Conservation (phyloP, 1,140 invertebrate species). For the Radopholus similis region DNA sequence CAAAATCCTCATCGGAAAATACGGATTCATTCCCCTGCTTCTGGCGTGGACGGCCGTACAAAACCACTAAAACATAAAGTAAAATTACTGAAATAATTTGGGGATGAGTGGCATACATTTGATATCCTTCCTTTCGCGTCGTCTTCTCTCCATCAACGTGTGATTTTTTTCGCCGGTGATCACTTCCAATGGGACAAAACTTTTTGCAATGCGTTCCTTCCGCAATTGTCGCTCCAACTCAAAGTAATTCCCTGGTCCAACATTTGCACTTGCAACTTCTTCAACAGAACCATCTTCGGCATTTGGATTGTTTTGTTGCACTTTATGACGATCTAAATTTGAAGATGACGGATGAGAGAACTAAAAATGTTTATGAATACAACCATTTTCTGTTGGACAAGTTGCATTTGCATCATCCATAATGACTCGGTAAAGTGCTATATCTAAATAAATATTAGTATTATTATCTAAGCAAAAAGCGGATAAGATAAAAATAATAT, state of each 20-base stretch:
- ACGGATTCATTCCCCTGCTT: neutral
- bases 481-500: too few species aligned
- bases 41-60: neutral
- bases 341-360: too few species aligned
- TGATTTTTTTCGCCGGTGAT: neutral
- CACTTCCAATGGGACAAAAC: neutral
- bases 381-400: too few species aligned
- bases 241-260: too few species aligned
- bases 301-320: neutral
- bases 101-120: neutral
- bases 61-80: neutral
- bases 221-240: neutral
- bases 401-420: too few species aligned
- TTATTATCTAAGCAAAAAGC: too few species aligned
- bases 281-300: neutral
- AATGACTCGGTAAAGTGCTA: too few species aligned
- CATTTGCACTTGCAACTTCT: too few species aligned
- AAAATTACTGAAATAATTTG: neutral
- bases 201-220: neutral
- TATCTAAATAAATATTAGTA: too few species aligned
- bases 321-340: conserved; percentile 2
- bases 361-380: too few species aligned
- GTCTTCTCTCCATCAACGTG: neutral
- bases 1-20: neutral
- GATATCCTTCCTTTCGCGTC: neutral